A percentile compares a stretch with the other conserved stretches of the same genome.
phyloP scores from a whole-genome alignment of 2,888 invertebrate genomes.

The Nymphalis polychloros region DNA sequence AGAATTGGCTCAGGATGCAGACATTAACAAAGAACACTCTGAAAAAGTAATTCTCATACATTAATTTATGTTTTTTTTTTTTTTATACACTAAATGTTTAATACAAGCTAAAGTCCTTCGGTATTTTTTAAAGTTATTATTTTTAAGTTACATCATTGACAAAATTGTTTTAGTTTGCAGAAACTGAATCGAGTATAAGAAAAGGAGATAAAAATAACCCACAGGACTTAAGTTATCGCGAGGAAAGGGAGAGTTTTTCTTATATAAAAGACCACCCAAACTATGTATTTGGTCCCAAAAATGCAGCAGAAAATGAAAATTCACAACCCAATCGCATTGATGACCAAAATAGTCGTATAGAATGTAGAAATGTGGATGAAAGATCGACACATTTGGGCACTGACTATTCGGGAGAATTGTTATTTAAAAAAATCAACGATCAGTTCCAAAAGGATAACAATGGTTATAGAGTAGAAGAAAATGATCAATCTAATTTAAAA shows the following conservation, averaged over 20 bases:
- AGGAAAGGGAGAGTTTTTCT: not conserved
- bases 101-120: too few species aligned
- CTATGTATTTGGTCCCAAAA: conserved; percentile 9
- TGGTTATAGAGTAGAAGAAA: conserved; percentile 19
- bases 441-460: conserved; percentile 8
- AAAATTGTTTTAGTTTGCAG: conserved; percentile 23
- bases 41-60: conserved; percentile 18
- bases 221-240: conserved; percentile 10
- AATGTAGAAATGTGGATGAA: conserved; percentile 4
- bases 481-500: conserved; percentile 20
- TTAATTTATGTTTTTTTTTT: not conserved
- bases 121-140: too few species aligned
- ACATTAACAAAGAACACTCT: conserved; percentile 16
- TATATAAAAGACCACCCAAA: conserved; percentile 12
- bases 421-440: conserved; percentile 19
- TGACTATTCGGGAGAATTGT: conserved; percentile 14
- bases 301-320: conserved; percentile 8
- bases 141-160: too few species aligned
- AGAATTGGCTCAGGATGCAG: conserved; percentile 2
- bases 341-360: conserved; percentile 5
- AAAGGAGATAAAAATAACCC: conserved; percentile 16
- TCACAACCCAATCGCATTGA: conserved; percentile 3
- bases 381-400: conserved; percentile 1
- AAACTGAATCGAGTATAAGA: conserved; percentile 15
- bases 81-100: not conserved